Base-by-base conservation (phyloP, 2,113 vertebrate genomes). In the Melozone crissalis region DNA sequence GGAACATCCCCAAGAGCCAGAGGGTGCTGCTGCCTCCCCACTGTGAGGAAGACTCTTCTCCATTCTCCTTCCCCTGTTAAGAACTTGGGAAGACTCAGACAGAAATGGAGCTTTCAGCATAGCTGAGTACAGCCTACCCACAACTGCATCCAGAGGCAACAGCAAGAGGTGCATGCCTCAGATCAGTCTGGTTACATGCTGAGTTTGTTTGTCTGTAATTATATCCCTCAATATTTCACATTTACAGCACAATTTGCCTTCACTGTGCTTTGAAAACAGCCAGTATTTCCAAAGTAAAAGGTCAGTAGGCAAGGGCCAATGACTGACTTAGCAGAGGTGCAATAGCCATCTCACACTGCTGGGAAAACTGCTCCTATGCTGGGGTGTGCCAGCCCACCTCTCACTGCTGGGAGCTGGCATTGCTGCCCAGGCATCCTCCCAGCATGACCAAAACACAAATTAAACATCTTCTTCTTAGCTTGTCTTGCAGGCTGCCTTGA, bases 321-420 rank as follows among this genome's bases (percentile, higher is more conserved):
- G 13, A 51, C 41, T 78, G 22, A 65, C 57, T 39, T 86, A 84
- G 55, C 57, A 76, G 65, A 74, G 30, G 44, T 51, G 39, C 46
- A 15, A 8, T 2, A 63, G 31, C 37, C 72, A 33, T 81, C 41
- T 39, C 43, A 16, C 30, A 37, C 49, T 59, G 24, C 66, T 44
- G 51, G 35, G 49, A 59, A 59, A 89, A 23, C 19, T 19, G 14
- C 52, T 62, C 35, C 27, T 0, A 1, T 2, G 33, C 65, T 5
- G 27, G 43, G 33, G 9, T 14, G 3, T 3, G 1, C 20, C 87
- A 69, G 49, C 23, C n/a, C 3, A 13, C 30, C 26, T 43, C 0
- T 0, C 17, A 11, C 37, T 3, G 5, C 61, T 41, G 46, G 57
- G 47, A 65, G 59, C 3, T 0, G n/a, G 16, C 31, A 6, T 18